Base-by-base conservation (phyloP, 2,888 invertebrate species). In the Carpatolechia fugitivella region DNA sequence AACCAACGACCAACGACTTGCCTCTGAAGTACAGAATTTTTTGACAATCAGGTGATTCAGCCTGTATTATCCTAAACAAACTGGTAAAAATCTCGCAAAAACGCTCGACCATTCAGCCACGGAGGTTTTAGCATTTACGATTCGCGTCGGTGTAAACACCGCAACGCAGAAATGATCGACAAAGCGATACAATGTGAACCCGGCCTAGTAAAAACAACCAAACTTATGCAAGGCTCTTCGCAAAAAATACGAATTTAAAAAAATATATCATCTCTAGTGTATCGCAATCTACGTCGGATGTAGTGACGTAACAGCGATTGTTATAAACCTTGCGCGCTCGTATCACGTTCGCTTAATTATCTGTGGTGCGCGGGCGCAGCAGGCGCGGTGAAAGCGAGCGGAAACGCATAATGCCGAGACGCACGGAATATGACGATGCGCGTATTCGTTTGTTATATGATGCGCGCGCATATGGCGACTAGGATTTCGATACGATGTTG, bases 311-410 rank as follows among this genome's bases (percentile, higher is more conserved):
- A 54, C 20, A 36, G 13, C 38, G 20, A 54, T 53, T 50, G 50
- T 50, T 50, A 50, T 52, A 52, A 36, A 14, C 16, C 35, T n/a
- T n/a, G n/a, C 36, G 29, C 33, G 18, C 14, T 14, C 54, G 50
- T 18, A 44, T 52, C 56, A 52, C 48, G 56, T 49, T 50, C 55
- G 38, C 50, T 53, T 70, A 72, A 72, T 72, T 71, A 65, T 60
- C 55, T 56, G 40, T 3, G 40, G 40, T 18, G 55, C 51, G 53
- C 51, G 52, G 60, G 58, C 57, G 64, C 63, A 63, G n/a, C 62
- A 36, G 49, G 68, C 71, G 66, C 66, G 72, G 81, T 72, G 81
- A 82, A 82, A 82, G 81, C 77, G 72, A 68, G 62, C 78, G 78
- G 76, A 79, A 78, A 75, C 69, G 63, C 62, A 57, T 46, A 24